Percentiles rank a stretch among this genome's conserved stretches.
phyloP scores from a whole-genome alignment of 2,797 vertebrate genomes.

The Sebastiscus tertius region DNA sequence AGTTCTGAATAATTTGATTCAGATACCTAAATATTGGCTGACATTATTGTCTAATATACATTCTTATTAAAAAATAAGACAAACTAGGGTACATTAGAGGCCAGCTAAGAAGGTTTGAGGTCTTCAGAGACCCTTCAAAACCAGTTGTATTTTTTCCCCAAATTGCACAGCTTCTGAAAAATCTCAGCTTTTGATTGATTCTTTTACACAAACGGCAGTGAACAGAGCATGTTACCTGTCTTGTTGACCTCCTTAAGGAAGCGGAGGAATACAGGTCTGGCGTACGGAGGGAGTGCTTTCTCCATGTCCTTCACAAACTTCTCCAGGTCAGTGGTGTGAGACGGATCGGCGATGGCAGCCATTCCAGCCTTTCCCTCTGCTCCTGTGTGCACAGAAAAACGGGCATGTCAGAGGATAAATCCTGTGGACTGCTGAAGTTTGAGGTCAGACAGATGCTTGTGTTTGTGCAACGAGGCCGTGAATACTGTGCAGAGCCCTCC shows the following conservation, averaged over 20 bases:
- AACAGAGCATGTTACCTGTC: conserved; percentile 83
- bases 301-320: conserved; percentile 88
- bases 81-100: background rate
- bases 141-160: background rate
- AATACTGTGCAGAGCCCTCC: background rate
- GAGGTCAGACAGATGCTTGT: background rate
- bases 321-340: conserved; percentile 85
- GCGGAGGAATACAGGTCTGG: conserved; percentile 92
- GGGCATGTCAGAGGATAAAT: background rate
- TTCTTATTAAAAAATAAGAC: background rate
- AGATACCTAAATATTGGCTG: background rate
- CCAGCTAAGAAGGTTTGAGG: background rate
- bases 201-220: background rate
- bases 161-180: background rate
- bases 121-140: background rate
- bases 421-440: background rate
- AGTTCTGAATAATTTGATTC: too few species aligned
- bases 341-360: conserved; percentile 91
- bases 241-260: conserved; percentile 92
- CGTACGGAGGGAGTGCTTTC: conserved; percentile 90
- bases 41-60: background rate
- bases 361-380: conserved; percentile 92
- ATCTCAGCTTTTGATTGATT: background rate
- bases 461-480: background rate
- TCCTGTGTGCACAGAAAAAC: conserved; percentile 76